These are phyloP conservation scores for Lethrus apterus DNA, from an alignment of 1,140 invertebrate species.

Conservation along the genomic window DNA sequence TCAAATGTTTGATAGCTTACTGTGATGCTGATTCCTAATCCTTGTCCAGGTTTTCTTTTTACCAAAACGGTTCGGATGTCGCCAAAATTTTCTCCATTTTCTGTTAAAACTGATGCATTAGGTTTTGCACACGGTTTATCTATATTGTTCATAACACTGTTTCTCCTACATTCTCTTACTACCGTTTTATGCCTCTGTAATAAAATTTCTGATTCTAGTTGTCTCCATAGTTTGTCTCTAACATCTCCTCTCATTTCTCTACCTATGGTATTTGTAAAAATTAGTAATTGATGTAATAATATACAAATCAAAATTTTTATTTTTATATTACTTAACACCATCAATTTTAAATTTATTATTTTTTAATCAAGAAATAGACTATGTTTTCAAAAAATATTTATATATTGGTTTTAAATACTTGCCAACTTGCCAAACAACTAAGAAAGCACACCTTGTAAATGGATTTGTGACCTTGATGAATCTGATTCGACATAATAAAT, in stretches of 20 bases:
- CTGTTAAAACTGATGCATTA: conserved; percentile 21
- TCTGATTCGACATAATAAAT: no score
- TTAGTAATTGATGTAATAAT: neutral
- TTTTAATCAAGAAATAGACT: no score
- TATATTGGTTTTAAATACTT: no score
- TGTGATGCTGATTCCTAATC: conserved; percentile 75
- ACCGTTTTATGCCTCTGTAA: conserved; percentile 79
- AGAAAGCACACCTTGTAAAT: no score
- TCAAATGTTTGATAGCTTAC: conserved; percentile 42
- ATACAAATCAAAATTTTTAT: neutral
- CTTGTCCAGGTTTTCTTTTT: conserved; percentile 59
- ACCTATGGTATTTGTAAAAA: no score
- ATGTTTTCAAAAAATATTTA: no score
- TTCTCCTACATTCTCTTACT: conserved; percentile 49
- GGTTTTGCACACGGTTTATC: conserved; percentile 26
- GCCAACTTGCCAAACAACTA: no score
- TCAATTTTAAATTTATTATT: no score
- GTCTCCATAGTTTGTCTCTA: conserved; percentile 74
- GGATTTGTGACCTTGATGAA: no score
- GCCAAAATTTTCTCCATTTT: conserved; percentile 37
- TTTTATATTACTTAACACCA: no score
- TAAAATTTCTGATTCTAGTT: conserved; percentile 79
- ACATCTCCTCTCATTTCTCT: conserved; percentile 66
- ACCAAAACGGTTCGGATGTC: conserved; percentile 53
- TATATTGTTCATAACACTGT: conserved; percentile 37